A percentile compares a stretch with the other conserved stretches of the same genome.
phyloP scores from a whole-genome alignment of 2,797 vertebrate species.

The Taenioides sp. region DNA sequence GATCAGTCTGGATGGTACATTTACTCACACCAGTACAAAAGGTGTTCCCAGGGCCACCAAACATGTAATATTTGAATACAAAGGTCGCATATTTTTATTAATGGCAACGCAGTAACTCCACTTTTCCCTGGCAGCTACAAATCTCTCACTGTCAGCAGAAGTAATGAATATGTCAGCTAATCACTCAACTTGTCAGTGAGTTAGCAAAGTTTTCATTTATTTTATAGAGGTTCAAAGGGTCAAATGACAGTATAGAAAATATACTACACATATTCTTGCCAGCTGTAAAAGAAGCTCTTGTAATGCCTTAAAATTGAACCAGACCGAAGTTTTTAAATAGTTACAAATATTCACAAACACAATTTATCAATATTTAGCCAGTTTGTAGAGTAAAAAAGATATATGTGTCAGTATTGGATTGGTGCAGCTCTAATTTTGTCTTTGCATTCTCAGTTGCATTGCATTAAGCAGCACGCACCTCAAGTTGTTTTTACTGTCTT shows the following conservation, averaged over 20 bases:
- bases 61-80: slow-evolving; percentile 22
- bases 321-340: neutral
- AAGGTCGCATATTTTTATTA: slow-evolving; percentile 51
- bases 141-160: slow-evolving; percentile 64
- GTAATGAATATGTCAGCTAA: slow-evolving; percentile 71
- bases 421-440: too few species aligned
- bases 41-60: slow-evolving; percentile 26
- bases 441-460: too few species aligned
- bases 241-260: slow-evolving; percentile 12
- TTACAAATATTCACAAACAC: too few species aligned
- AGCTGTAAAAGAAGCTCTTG: neutral
- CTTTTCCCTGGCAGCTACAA: slow-evolving; percentile 41
- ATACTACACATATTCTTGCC: neutral
- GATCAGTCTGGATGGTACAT: neutral
- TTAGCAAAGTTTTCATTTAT: slow-evolving; percentile 46
- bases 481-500: neutral
- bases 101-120: slow-evolving; percentile 36
- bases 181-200: slow-evolving; percentile 53
- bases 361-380: too few species aligned
- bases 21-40: neutral
- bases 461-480: too few species aligned
- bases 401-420: too few species aligned
- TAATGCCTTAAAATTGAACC: neutral
- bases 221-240: slow-evolving; percentile 38
- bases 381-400: neutral